Percentiles rank a stretch among this genome's conserved stretches.
Evolutionary conservation across 2,113 vertebrate genomes (phyloP).

Genomic region (Oreochromis aureus): DNA sequence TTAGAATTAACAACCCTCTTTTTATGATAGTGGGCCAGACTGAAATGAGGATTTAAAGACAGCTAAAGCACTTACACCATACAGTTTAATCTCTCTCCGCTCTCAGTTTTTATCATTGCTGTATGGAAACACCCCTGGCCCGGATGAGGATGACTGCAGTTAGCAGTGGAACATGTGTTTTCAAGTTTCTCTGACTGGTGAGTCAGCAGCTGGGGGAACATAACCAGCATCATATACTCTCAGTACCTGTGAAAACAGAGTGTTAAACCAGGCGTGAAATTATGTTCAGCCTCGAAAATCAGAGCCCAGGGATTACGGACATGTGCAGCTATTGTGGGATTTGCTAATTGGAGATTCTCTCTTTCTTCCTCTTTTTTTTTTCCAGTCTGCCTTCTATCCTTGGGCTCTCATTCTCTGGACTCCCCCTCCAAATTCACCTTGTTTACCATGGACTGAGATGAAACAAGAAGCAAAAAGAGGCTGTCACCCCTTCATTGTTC

Average conservation of each 20-base stretch:
- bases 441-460: not conserved
- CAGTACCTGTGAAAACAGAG: constrained; percentile 11
- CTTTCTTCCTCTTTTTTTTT: not conserved
- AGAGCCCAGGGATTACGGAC: constrained; percentile 4
- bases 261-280: constrained; percentile 19
- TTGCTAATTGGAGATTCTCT: constrained; percentile 25
- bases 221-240: not conserved
- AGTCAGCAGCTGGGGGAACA: constrained; percentile 8
- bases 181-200: not conserved
- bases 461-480: not conserved
- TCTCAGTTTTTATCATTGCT: not conserved
- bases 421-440: not conserved
- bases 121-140: not conserved
- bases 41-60: not conserved
- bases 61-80: not conserved
- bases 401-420: not conserved
- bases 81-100: not conserved
- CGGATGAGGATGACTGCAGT: not conserved
- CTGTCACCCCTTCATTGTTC: constrained; percentile 1
- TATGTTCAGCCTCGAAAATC: not conserved
- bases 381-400: not conserved
- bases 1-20: not conserved
- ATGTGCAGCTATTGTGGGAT: not conserved
- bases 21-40: not conserved
- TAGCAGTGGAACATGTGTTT: not conserved